phyloP scores from a whole-genome alignment of 2,888 invertebrate species.

The Plagiodera versicolora region DNA sequence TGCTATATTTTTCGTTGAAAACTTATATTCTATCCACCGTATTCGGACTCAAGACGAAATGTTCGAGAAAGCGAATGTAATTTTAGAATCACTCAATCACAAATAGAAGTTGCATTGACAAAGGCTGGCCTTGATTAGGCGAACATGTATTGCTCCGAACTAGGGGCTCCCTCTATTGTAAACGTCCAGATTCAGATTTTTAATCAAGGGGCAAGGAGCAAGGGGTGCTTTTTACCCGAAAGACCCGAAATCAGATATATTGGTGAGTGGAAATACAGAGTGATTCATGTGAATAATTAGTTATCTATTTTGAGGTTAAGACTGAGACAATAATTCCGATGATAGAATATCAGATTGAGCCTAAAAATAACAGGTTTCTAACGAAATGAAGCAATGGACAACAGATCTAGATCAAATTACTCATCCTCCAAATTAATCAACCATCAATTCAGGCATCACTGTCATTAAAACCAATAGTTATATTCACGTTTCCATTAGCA shows the following conservation, averaged over 20 bases:
- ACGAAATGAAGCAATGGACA: no score
- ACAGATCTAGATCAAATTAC: no score
- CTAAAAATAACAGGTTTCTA: no score
- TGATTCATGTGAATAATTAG: no score
- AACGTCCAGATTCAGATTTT: slow-evolving; percentile 49
- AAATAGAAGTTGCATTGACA: slow-evolving; percentile 52
- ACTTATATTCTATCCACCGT: background rate
- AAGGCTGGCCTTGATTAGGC: slow-evolving; percentile 52
- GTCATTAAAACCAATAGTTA: no score
- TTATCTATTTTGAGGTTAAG: no score
- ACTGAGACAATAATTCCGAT: no score
- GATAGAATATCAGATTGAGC: no score
- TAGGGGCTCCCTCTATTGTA: slow-evolving; percentile 42
- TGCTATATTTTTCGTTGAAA: background rate
- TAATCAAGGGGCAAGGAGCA: slow-evolving; percentile 52
- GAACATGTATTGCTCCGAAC: slow-evolving; percentile 39
- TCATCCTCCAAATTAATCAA: no score
- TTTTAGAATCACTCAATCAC: slow-evolving; percentile 53
- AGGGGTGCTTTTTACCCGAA: slow-evolving; percentile 49
- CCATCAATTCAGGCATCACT: no score
- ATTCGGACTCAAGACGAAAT: slow-evolving; percentile 2
- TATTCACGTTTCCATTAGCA: background rate
- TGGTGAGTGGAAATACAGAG: no score
- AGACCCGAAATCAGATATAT: slow-evolving; percentile 53
- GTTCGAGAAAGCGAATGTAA: slow-evolving; percentile 46